Percentiles rank a stretch among this genome's conserved stretches.
phyloP scores from a whole-genome alignment of 2,888 invertebrate species.

The Sminthurinus aureus region DNA sequence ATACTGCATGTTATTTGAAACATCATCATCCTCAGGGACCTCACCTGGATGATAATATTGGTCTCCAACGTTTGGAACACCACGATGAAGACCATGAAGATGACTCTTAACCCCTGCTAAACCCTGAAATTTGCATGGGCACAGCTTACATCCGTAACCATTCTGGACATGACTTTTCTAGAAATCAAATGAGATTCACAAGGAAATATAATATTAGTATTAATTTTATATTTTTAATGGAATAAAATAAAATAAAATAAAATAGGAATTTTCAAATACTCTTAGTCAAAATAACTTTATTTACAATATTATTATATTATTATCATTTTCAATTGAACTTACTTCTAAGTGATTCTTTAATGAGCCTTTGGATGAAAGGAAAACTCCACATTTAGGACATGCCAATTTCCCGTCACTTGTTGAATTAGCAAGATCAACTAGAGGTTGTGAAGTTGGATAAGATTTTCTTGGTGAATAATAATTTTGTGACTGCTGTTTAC shows the following conservation, averaged over 20 bases:
- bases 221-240: neutral
- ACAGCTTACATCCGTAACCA: slow-evolving; percentile 26
- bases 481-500: neutral
- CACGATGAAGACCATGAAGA: slow-evolving; percentile 1
- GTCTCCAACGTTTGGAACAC: neutral
- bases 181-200: neutral
- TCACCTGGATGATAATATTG: slow-evolving; percentile 13
- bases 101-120: slow-evolving; percentile 24
- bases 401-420: neutral
- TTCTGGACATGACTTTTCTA: slow-evolving; percentile 30
- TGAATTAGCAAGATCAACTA: neutral
- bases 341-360: slow-evolving; percentile 20
- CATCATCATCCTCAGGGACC: neutral
- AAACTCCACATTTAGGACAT: slow-evolving; percentile 1
- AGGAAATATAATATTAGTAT: neutral
- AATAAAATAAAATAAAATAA: neutral
- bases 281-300: too few species aligned
- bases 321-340: neutral
- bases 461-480: neutral
- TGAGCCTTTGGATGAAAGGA: neutral
- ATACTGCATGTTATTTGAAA: neutral
- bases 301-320: neutral
- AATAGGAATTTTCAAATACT: neutral
- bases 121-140: neutral
- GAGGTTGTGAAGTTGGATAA: neutral